Base-by-base conservation (phyloP, 2,797 vertebrate species). In the Catostomus latipinnis region DNA sequence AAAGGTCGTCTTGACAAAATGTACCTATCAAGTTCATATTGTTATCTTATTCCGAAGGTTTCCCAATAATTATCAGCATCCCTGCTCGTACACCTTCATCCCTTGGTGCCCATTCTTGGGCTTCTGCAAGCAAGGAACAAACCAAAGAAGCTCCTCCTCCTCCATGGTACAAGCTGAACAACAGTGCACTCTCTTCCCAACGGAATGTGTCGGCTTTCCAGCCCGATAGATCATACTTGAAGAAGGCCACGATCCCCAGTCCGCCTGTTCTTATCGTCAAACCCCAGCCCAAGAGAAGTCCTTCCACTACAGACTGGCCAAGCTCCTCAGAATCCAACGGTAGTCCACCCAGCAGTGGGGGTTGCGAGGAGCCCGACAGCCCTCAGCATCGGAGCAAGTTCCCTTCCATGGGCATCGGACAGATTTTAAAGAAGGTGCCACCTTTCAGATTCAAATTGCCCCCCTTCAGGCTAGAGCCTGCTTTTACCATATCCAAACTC, bases 381-480 rank as follows among this genome's bases (percentile, higher is more conserved):
- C 95, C 96, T 14, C 97, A 97, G n/a, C 97, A 97, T 88, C 94
- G 97, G 74, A 93, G 95, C 87, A 95, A 96, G 85, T 98, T 98
- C 88, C 97, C 97, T 71, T 98, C 95, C 46, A 97, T 97, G 96
- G 97, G 96, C 65, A 96, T 98, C 0, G 97, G 97, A 83, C 98
- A 98, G 90, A 96, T 98, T 90, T 88, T 98, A 13, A 94, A 96
- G 56, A 96, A 97, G 90, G 93, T 93, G 16, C 90, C 90, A 61
- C 93, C 93, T 0, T 94, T 94, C 74, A 86, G 73, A 18, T 92
- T 84, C 43, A 83, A 96, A 88, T 93, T 93, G 16, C 92, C 90
- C 78, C 92, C 91, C 0, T 94, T 94, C 82, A 91, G 87, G 0
- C 85, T 88, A 0, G 96, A 98, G 48, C 95, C 96, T 71, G 92